phyloP scores from a whole-genome alignment of 2,113 vertebrate genomes.

The Chionis minor region DNA sequence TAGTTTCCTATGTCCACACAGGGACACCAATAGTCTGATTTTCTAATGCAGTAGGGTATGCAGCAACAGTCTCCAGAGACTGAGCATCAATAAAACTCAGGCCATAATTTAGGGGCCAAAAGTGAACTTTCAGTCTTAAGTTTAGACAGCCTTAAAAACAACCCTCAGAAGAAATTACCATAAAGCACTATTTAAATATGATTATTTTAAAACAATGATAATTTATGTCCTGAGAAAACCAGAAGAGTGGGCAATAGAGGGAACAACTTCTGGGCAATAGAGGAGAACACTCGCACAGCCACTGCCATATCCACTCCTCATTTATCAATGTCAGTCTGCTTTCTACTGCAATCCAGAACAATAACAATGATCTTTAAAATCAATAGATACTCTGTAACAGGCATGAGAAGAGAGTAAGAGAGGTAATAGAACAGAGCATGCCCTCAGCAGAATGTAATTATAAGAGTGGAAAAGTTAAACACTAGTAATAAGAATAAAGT shows the following conservation, averaged over 20 bases:
- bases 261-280: neutral
- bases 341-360: neutral
- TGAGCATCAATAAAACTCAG: neutral
- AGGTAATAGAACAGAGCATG: neutral
- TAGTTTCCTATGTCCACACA: neutral
- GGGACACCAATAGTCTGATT: neutral
- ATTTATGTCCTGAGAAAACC: neutral
- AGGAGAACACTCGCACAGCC: neutral
- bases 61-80: neutral
- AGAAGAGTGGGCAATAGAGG: neutral
- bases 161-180: neutral
- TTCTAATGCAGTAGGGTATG: neutral
- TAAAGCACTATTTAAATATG: neutral
- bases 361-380: neutral
- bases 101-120: neutral
- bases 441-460: neutral
- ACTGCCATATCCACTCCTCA: neutral
- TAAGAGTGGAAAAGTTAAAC: neutral
- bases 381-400: fast-evolving
- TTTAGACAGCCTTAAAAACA: neutral
- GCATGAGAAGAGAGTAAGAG: neutral
- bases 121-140: neutral
- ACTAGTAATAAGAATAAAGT: neutral
- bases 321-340: neutral
- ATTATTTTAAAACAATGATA: neutral